A percentile compares a stretch with the other conserved stretches of the same genome.
phyloP scores from a whole-genome alignment of 2,888 invertebrate species.

The Drosophila bunnanda region DNA sequence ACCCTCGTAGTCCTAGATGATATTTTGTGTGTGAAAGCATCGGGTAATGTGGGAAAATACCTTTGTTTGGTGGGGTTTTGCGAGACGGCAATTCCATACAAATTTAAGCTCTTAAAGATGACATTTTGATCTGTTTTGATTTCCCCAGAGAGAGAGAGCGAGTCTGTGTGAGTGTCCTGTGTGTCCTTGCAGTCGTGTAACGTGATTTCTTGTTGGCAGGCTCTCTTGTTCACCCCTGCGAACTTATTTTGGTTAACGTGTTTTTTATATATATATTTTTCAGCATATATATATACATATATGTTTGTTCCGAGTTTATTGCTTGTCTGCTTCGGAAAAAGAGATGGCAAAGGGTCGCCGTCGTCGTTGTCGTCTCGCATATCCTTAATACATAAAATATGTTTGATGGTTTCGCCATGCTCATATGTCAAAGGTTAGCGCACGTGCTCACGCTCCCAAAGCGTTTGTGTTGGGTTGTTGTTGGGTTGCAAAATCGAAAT shows the following conservation, averaged over 20 bases:
- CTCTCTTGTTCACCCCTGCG: constrained; percentile 18
- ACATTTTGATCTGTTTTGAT: constrained; percentile 84
- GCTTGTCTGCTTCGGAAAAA: constrained; percentile 29
- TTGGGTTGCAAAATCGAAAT: constrained; percentile 69
- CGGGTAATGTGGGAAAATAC: constrained; percentile 23
- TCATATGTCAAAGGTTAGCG: constrained; percentile 82
- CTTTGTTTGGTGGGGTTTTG: constrained; percentile 67
- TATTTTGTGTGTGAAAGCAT: constrained; percentile 2
- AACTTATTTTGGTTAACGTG: constrained; percentile 49
- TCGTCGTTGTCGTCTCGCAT: constrained; percentile 44
- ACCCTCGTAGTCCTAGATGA: constrained; percentile 12
- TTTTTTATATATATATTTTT: constrained; percentile 46
- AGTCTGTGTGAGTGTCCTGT: constrained; percentile 42
- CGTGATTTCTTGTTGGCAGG: constrained; percentile 63
- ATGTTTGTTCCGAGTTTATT: constrained; percentile 37
- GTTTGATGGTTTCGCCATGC: constrained; percentile 74
- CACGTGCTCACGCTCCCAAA: constrained; percentile 74
- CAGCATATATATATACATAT: background rate
- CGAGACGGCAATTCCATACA: constrained; percentile 81
- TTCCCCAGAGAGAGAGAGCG: constrained; percentile 79
- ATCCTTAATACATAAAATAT: constrained; percentile 81
- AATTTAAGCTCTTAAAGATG: constrained; percentile 84
- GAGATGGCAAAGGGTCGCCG: constrained; percentile 39
- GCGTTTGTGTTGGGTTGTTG: constrained; percentile 36
- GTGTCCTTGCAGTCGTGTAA: constrained; percentile 59